A percentile compares a stretch with the other conserved stretches of the same genome.
phyloP scores from a whole-genome alignment of 1,140 invertebrate genomes.

The Bicyclus anynana region DNA sequence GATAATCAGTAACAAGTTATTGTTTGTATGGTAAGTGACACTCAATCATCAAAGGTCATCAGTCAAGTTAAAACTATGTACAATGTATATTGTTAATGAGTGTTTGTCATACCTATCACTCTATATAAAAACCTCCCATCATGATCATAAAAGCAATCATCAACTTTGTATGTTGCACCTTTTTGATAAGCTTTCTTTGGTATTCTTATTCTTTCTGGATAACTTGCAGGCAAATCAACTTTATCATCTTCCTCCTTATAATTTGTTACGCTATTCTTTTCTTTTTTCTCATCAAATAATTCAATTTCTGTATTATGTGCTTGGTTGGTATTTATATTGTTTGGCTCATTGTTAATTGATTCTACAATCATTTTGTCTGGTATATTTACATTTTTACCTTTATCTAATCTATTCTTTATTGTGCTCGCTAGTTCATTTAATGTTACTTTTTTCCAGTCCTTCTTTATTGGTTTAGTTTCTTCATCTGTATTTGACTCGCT shows the following conservation, averaged over 20 bases:
- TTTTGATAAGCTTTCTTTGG: constrained; percentile 78
- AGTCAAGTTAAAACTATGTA: no score
- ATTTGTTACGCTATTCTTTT: constrained; percentile 32
- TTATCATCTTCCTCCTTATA: constrained; percentile 40
- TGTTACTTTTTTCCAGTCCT: constrained; percentile 44
- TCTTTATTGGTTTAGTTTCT: constrained; percentile 24
- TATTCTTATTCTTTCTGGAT: constrained; percentile 81
- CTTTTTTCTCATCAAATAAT: constrained; percentile 39
- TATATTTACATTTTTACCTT: constrained; percentile 51
- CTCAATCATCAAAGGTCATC: no score
- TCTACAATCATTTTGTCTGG: constrained; percentile 55
- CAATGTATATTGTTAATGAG: constrained; percentile 1
- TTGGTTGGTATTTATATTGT: constrained; percentile 5
- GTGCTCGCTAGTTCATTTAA: constrained; percentile 52
- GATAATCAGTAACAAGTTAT: no score
- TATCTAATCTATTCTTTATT: constrained; percentile 54
- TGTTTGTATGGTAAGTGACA: no score
- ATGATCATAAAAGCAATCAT: constrained; percentile 87
- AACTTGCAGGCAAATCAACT: constrained; percentile 39
- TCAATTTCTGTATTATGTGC: constrained; percentile 45
- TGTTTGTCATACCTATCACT: constrained; percentile 80
- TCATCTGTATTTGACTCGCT: constrained; percentile 31
- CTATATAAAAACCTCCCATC: constrained; percentile 87
- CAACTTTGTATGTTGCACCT: constrained; percentile 83
- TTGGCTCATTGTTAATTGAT: constrained; percentile 40